A percentile compares a stretch with the other conserved stretches of the same genome.
Evolutionary conservation across 2,113 vertebrate genomes (phyloP).

Genomic region (Camelus bactrianus): DNA sequence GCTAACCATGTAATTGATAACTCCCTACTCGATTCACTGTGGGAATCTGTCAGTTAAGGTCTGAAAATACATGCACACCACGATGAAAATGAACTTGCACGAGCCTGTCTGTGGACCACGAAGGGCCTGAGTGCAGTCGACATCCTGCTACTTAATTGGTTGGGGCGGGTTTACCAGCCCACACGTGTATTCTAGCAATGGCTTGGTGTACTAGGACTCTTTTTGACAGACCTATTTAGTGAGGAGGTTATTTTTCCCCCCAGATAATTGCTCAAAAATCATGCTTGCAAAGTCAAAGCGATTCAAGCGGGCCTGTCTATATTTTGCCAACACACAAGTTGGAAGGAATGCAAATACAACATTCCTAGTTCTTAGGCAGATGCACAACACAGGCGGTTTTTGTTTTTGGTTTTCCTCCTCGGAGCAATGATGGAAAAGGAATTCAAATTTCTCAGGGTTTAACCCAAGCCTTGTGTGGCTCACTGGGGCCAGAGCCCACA

Average conservation of each 20-base stretch:
- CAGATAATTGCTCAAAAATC: constrained; percentile 88
- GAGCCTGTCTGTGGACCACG: constrained; percentile 84
- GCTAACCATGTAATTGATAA: constrained; percentile 91
- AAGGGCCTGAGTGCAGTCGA: constrained; percentile 80
- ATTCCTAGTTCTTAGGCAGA: constrained; percentile 84
- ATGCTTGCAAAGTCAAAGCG: constrained; percentile 87
- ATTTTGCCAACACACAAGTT: constrained; percentile 78
- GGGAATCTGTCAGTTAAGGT: constrained; percentile 89
- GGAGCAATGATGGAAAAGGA: constrained; percentile 4
- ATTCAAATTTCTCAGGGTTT: not conserved
- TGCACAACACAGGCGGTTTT: not conserved
- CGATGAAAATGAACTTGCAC: constrained; percentile 90
- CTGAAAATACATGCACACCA: constrained; percentile 86
- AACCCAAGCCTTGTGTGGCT: not conserved
- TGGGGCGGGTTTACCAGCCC: constrained; percentile 83
- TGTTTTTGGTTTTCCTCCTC: not conserved
- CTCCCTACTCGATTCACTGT: constrained; percentile 87
- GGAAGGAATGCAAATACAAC: constrained; percentile 86
- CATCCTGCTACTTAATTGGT: constrained; percentile 91
- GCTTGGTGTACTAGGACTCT: constrained; percentile 66
- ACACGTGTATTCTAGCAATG: constrained; percentile 76
- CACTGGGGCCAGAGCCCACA: not conserved
- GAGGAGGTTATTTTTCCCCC: constrained; percentile 76
- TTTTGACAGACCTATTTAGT: constrained; percentile 90
- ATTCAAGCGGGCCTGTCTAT: constrained; percentile 87